Percentiles rank a stretch among this genome's conserved stretches.
These are phyloP conservation scores for Gymnopithys bicolor DNA, from an alignment of 2,797 vertebrate genomes.

Conservation along the genomic window DNA sequence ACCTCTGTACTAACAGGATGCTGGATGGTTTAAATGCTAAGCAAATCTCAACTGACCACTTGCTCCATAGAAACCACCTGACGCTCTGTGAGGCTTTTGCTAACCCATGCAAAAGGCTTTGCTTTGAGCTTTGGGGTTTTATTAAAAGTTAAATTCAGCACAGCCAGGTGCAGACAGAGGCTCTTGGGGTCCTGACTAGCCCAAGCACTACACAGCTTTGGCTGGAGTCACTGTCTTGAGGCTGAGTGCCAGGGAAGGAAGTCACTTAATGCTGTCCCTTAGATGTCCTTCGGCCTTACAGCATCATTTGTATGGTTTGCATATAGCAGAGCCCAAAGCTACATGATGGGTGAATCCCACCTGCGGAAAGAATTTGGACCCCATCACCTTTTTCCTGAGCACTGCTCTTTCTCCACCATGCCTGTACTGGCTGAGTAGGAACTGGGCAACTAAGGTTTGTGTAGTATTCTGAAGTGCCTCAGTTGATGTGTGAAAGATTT, in stretches of 20 bases:
- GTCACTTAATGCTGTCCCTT: neutral
- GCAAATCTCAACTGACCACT: neutral
- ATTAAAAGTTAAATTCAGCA: neutral
- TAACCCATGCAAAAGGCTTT: slow-evolving; percentile 11
- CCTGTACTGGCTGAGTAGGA: neutral
- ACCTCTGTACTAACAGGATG: neutral
- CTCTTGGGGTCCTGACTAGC: neutral
- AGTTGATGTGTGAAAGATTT: neutral
- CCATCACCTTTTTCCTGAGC: neutral
- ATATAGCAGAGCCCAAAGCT: neutral
- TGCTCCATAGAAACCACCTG: neutral
- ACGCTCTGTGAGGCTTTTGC: neutral
- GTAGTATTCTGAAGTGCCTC: neutral
- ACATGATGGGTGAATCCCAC: neutral
- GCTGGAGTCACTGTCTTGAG: neutral
- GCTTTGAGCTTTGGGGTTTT: slow-evolving; percentile 14
- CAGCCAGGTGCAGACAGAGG: neutral
- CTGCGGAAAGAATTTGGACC: neutral
- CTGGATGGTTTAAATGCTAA: neutral
- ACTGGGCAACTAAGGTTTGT: neutral
- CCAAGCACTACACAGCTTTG: neutral
- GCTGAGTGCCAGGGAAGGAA: neutral
- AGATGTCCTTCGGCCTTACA: neutral
- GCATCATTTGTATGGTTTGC: neutral
- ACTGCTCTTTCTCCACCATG: neutral